Conservation (phyloP, 1,140 invertebrate genomes). For the Agrilus planipennis region DNA sequence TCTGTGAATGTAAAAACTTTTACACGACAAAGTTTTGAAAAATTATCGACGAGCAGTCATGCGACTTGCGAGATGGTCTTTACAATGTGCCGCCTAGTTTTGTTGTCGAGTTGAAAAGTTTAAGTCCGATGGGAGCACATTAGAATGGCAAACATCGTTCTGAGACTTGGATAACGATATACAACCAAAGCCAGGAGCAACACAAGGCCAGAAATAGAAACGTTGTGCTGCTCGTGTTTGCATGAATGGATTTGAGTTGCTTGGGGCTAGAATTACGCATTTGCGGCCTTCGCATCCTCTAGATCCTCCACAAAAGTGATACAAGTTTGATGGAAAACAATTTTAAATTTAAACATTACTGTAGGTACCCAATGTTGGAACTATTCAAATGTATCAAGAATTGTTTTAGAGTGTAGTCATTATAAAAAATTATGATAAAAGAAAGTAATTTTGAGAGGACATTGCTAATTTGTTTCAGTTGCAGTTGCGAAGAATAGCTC, state of each 20-base stretch:
- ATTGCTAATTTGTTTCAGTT: no score
- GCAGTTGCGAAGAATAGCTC: no score
- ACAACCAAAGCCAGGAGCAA: neutral
- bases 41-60: conserved; percentile 31
- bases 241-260: conserved; percentile 27
- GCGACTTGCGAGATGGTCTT: conserved; percentile 9
- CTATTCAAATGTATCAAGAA: no score
- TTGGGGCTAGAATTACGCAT: conserved; percentile 16
- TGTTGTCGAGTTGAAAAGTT: conserved; percentile 25
- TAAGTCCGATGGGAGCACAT: conserved; percentile 22
- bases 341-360: no score
- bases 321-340: no score
- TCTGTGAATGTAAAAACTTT: conserved; percentile 26
- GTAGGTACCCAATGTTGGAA: no score
- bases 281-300: conserved; percentile 7
- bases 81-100: conserved; percentile 18
- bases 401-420: no score
- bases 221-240: no score
- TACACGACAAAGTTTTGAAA: conserved; percentile 28
- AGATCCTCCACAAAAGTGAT: no score
- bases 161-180: no score
- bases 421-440: no score
- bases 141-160: conserved; percentile 29
- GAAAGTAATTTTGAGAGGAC: no score
- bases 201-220: neutral